Evolutionary conservation across 2,797 vertebrate species (phyloP).

Genomic region (Microctenopoma steveboyesi): DNA sequence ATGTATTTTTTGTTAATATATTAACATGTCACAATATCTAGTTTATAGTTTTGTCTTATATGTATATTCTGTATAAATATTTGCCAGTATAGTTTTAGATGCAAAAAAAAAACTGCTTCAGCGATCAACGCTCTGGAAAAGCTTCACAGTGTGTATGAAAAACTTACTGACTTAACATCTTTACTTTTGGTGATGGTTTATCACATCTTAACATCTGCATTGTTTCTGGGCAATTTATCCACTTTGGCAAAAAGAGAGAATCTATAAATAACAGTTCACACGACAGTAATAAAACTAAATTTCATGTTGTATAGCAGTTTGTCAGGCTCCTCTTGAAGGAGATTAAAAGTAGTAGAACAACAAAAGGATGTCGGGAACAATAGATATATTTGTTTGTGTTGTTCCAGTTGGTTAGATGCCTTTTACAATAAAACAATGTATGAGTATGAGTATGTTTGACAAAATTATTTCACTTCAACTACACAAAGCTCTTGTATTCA

Average conservation of each 20-base stretch:
- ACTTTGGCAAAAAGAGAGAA: neutral
- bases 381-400: neutral
- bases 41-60: no score
- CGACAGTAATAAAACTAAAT: neutral
- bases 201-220: neutral
- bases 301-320: neutral
- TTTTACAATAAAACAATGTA: neutral
- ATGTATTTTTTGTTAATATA: no score
- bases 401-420: neutral
- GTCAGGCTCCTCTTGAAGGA: no score
- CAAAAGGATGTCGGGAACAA: slow-evolving; percentile 8
- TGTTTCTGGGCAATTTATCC: neutral
- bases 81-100: no score
- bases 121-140: no score
- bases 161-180: neutral
- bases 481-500: neutral
- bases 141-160: no score
- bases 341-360: no score
- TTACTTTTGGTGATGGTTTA: neutral
- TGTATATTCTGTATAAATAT: no score
- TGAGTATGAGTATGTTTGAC: neutral
- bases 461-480: neutral
- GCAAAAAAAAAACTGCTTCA: no score
- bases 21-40: no score
- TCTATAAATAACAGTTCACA: neutral